Evolutionary conservation across 2,797 vertebrate genomes (phyloP).

Genomic region (Falco concolor): DNA sequence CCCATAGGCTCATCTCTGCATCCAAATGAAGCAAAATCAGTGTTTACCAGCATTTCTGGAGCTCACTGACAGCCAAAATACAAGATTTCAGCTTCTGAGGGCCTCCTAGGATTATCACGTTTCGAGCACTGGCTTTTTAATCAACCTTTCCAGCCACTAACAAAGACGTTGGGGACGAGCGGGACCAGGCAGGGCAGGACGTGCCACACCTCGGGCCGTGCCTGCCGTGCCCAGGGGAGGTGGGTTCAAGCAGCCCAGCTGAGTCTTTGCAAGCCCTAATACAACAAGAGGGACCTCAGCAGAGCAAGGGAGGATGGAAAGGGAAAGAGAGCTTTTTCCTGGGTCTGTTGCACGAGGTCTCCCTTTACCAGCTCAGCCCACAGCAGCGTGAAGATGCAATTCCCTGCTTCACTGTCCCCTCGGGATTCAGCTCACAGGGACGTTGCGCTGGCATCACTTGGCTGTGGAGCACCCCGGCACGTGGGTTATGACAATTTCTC

Average conservation of each 20-base stretch:
- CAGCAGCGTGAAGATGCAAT: rapidly evolving
- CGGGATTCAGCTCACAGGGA: rapidly evolving
- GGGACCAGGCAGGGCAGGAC: not conserved
- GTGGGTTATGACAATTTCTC: not conserved
- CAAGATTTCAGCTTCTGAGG: not conserved
- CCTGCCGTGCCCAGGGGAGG: not conserved
- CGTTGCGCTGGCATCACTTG: rapidly evolving
- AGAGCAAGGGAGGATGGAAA: rapidly evolving
- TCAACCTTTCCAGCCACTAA: not conserved
- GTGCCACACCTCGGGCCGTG: not conserved
- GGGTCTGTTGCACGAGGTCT: rapidly evolving
- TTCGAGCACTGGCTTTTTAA: not conserved
- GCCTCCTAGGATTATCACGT: not conserved
- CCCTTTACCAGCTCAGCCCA: not conserved
- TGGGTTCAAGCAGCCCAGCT: not conserved
- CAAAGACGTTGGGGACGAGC: not conserved
- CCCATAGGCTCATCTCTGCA: constrained; percentile 48
- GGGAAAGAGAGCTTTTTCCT: not conserved
- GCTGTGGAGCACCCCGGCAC: not conserved
- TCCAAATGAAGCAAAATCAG: constrained; percentile 52
- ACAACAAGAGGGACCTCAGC: not conserved
- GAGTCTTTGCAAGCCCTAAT: not conserved
- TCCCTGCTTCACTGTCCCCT: not conserved
- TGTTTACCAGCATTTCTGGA: constrained; percentile 21
- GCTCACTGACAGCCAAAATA: constrained; percentile 17